These are phyloP conservation scores for Melanargia galathea DNA, from an alignment of 2,888 invertebrate species.

Conservation along the genomic window DNA sequence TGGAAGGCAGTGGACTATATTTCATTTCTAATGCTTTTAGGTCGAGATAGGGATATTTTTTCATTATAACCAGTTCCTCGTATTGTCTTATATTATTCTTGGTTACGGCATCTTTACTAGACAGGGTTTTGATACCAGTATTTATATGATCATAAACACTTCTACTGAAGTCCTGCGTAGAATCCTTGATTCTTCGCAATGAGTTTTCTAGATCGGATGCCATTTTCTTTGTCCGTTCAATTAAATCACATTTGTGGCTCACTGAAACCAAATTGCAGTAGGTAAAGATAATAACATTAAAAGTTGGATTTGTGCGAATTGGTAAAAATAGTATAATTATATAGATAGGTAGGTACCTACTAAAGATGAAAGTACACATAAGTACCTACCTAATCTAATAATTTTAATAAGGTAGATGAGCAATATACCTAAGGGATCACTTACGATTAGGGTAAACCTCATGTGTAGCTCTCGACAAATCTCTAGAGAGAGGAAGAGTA, in stretches of 20 bases:
- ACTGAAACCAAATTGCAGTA: constrained; percentile 43
- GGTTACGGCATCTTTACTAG: constrained; percentile 48
- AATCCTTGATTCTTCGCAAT: constrained; percentile 52
- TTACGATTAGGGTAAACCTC: constrained; percentile 43
- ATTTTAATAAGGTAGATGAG: too few species aligned
- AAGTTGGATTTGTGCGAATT: neutral
- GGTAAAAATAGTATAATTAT: neutral
- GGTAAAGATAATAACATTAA: neutral
- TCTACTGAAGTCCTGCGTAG: constrained; percentile 49
- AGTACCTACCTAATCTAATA: too few species aligned
- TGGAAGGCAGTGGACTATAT: constrained; percentile 53
- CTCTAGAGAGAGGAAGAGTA: constrained; percentile 63
- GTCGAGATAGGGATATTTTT: constrained; percentile 74
- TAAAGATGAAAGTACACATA: neutral
- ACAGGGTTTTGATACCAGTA: constrained; percentile 39
- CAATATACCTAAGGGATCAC: too few species aligned
- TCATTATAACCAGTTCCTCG: constrained; percentile 72
- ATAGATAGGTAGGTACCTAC: neutral
- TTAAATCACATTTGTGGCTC: constrained; percentile 42
- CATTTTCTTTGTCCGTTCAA: constrained; percentile 54
- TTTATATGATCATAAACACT: constrained; percentile 47
- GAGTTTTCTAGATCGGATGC: constrained; percentile 49
- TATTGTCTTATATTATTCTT: constrained; percentile 65
- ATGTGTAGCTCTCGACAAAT: constrained; percentile 33
- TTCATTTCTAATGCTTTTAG: constrained; percentile 64